phyloP scores from a whole-genome alignment of 2,113 vertebrate genomes.

The Saimiri boliviensis region DNA sequence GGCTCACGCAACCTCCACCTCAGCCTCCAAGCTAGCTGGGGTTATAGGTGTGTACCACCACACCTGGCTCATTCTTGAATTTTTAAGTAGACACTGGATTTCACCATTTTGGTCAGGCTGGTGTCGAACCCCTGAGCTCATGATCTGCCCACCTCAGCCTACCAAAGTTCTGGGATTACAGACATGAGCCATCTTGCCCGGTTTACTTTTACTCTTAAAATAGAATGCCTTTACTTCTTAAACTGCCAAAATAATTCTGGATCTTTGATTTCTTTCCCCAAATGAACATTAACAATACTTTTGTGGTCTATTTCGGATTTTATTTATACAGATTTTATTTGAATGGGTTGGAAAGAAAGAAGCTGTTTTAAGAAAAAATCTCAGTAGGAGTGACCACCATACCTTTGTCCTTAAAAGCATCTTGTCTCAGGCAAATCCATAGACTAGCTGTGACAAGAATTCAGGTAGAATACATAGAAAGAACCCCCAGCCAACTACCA shows the following conservation, averaged over 20 bases:
- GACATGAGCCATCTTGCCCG: too few species aligned
- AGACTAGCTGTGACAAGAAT: not conserved
- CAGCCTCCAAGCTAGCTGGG: too few species aligned
- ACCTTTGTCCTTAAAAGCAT: not conserved
- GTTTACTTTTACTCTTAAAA: not conserved
- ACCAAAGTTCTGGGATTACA: too few species aligned
- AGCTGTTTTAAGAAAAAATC: not conserved
- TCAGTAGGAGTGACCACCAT: not conserved
- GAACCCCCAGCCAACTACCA: too few species aligned
- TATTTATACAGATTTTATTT: constrained; percentile 19
- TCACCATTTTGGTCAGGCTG: too few species aligned
- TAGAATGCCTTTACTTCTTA: not conserved
- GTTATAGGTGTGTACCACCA: too few species aligned
- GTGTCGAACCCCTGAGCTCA: too few species aligned
- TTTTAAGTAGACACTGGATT: too few species aligned
- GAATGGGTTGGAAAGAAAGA: not conserved
- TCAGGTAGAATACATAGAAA: not conserved
- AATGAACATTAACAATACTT: not conserved
- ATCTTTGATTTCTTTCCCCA: not conserved
- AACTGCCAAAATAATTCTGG: constrained; percentile 11
- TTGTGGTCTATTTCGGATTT: not conserved
- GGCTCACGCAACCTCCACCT: too few species aligned
- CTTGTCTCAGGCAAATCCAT: not conserved
- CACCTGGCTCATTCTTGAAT: too few species aligned
- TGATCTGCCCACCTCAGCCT: too few species aligned